A percentile compares a stretch with the other conserved stretches of the same genome.
Conservation (phyloP, 2,797 vertebrate species). For the Chrosomus eos region DNA sequence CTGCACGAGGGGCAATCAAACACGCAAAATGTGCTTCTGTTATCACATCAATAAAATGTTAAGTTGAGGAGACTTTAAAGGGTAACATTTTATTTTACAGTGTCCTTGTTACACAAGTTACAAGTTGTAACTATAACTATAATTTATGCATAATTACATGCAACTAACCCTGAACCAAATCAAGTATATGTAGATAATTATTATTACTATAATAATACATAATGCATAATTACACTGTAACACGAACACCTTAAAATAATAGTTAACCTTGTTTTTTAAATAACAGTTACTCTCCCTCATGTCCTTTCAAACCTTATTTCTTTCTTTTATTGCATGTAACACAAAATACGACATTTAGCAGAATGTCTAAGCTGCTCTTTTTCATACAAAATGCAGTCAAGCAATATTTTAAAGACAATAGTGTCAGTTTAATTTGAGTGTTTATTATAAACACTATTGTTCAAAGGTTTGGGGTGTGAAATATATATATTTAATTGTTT, state of each 20-base stretch:
- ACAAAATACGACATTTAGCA: too few species aligned
- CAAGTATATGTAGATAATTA: too few species aligned
- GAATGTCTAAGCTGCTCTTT: too few species aligned
- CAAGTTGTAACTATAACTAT: too few species aligned
- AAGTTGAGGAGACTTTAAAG: background rate
- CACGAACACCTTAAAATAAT: too few species aligned
- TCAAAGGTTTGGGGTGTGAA: background rate
- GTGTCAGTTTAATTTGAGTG: background rate
- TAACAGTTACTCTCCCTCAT: background rate
- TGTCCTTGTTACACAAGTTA: too few species aligned
- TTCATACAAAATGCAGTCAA: background rate
- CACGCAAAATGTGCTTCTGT: background rate
- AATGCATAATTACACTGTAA: too few species aligned
- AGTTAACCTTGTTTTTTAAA: background rate
- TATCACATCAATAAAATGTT: background rate
- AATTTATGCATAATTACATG: too few species aligned
- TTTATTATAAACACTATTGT: background rate
- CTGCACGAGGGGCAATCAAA: slow-evolving; percentile 61
- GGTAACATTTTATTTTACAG: too few species aligned
- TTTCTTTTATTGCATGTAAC: background rate
- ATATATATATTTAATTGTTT: background rate
- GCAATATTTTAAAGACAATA: background rate
- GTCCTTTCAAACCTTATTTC: background rate
- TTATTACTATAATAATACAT: too few species aligned
- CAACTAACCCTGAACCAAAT: too few species aligned